A percentile compares a stretch with the other conserved stretches of the same genome.
These are phyloP conservation scores for Tigriopus japonicus DNA, from an alignment of 1,140 invertebrate genomes.

Conservation along the genomic window DNA sequence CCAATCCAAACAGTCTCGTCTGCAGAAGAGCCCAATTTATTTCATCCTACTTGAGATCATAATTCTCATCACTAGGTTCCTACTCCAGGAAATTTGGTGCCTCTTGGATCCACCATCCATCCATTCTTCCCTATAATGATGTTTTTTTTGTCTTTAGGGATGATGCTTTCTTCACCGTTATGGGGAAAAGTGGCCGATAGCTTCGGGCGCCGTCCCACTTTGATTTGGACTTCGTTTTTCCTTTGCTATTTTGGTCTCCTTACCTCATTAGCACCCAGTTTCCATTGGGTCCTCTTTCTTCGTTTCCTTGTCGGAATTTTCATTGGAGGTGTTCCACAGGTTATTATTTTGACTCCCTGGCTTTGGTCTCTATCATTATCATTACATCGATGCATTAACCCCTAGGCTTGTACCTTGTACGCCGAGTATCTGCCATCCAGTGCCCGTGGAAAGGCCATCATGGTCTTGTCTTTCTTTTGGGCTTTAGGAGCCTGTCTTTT, in stretches of 20 bases:
- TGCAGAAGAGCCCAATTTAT: no score
- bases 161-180: constrained; percentile 89
- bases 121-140: no score
- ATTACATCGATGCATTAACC: neutral
- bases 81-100: no score
- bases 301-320: constrained; percentile 83
- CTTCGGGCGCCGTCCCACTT: constrained; percentile 65
- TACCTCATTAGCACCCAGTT: constrained; percentile 75
- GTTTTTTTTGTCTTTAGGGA: constrained; percentile 47
- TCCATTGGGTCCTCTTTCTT: constrained; percentile 69
- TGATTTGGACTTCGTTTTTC: constrained; percentile 65
- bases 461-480: constrained; percentile 52
- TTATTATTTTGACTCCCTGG: constrained; percentile 43
- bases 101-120: no score
- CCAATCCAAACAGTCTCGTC: no score
- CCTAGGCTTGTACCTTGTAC: constrained; percentile 16
- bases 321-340: constrained; percentile 86
- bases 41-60: no score
- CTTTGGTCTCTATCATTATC: no score
- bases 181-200: constrained; percentile 87
- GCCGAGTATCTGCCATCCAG: no score
- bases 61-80: no score
- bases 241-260: constrained; percentile 77
- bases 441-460: no score
- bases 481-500: constrained; percentile 79